Base-by-base conservation (phyloP, 2,113 vertebrate species). In the Oophaga pumilio region DNA sequence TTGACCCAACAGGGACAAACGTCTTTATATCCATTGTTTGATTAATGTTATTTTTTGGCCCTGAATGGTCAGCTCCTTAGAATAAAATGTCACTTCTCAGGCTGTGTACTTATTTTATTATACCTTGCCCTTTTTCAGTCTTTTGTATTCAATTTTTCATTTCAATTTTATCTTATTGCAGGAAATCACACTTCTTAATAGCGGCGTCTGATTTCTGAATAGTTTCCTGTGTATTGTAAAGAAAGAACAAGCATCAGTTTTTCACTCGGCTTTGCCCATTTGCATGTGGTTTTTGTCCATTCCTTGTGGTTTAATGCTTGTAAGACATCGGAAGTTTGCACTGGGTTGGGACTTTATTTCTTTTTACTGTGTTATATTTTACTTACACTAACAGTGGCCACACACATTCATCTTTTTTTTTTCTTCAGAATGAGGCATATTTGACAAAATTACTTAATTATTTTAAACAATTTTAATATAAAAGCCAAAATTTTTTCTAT, bases 171-270 rank as follows among this genome's bases (percentile, higher is more conserved):
- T 69, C 22, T 12, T 83, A 52, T 53, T 66, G 60, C 81, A 83
- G 81, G 62, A 83, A 68, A 83, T 69, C 20, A 64, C 60, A 50
- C 62, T 83, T 83, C 62, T 52, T 11, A 82, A 82, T 49, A 49
- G 80, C 50, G 57, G 80, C 20, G 49, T 84, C 64, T 5, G n/a
- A 28, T 83, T 52, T 83, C 62, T 68, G 22, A 43, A 52, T 49
- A 26, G 60, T 68, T 66, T 43, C 11, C 49, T 66, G 28, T 69
- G 82, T 71, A 82, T 53, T 4, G 4, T 28, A 57, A 2, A 56
- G 24, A n/a, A 26, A 69, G 13, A 84, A 69, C 10, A 68, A 26
- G 77, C 59, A 28, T 59, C 24, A n/a, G 49, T 17, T 28, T 78
- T 79, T 79, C n/a, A 80, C 22, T 43, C 56, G 33, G 26, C 9